These are phyloP conservation scores for Tenthredo notha DNA, from an alignment of 2,888 invertebrate species.

Conservation along the genomic window DNA sequence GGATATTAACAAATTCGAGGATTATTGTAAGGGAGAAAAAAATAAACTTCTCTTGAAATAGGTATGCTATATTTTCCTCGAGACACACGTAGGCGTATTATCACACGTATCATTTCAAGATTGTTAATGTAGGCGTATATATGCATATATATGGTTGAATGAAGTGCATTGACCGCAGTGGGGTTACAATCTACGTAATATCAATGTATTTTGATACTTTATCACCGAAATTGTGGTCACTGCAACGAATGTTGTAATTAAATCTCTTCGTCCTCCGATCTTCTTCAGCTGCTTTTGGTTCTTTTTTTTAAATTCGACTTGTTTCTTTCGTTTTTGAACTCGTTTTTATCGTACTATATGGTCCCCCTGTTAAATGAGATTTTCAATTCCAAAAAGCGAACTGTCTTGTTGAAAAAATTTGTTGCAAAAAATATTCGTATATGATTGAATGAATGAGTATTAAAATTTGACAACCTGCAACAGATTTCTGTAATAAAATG, in stretches of 20 bases:
- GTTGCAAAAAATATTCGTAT: background rate
- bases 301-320: background rate
- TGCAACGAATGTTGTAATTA: conserved; percentile 19
- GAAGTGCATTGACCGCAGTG: conserved; percentile 13
- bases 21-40: background rate
- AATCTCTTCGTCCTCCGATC: background rate
- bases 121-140: background rate
- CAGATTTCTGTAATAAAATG: background rate
- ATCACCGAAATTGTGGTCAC: conserved; percentile 16
- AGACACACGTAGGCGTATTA: conserved; percentile 11
- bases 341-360: background rate
- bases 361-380: background rate
- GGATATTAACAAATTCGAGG: background rate
- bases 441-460: background rate
- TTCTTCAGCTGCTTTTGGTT: background rate
- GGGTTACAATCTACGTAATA: conserved; percentile 4
- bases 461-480: background rate
- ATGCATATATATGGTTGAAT: background rate
- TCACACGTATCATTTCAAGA: background rate
- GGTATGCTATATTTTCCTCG: background rate
- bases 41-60: background rate
- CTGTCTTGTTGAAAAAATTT: background rate
- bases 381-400: background rate
- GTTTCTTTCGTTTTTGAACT: background rate
- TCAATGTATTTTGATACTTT: conserved; percentile 23